These are phyloP conservation scores for Perdita meconis DNA, from an alignment of 2,888 invertebrate species.

Conservation along the genomic window DNA sequence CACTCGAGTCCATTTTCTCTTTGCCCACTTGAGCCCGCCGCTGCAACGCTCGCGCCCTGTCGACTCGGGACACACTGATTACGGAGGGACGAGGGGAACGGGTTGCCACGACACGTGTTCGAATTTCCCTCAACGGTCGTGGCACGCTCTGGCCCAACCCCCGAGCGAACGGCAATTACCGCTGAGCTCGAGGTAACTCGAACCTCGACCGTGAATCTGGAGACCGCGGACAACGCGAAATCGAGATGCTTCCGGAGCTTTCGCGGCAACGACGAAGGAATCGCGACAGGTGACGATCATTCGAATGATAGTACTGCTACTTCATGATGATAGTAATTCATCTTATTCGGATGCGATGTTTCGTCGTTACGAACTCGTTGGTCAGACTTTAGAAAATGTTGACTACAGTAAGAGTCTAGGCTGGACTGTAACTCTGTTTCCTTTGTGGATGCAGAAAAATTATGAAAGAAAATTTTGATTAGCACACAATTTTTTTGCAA, in stretches of 20 bases:
- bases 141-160: conserved; percentile 43
- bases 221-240: background rate
- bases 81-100: conserved; percentile 32
- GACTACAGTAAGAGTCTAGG: too few relatives aligned
- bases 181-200: conserved; percentile 51
- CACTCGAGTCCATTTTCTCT: conserved; percentile 71
- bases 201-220: too few relatives aligned
- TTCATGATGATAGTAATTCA: too few relatives aligned
- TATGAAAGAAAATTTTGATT: too few relatives aligned
- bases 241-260: conserved; percentile 6
- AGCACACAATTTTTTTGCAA: too few relatives aligned
- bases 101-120: conserved; percentile 62
- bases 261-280: background rate
- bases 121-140: conserved; percentile 65
- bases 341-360: too few relatives aligned
- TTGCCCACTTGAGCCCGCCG: conserved; percentile 55
- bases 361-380: too few relatives aligned
- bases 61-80: background rate
- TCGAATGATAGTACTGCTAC: too few relatives aligned
- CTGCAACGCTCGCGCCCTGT: conserved; percentile 58
- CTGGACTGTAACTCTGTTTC: too few relatives aligned
- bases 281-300: too few relatives aligned
- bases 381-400: too few relatives aligned
- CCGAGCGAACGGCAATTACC: conserved; percentile 50
- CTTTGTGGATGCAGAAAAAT: too few relatives aligned